Conservation (phyloP, 2,888 invertebrate genomes). For the Drosophila mulleri region DNA sequence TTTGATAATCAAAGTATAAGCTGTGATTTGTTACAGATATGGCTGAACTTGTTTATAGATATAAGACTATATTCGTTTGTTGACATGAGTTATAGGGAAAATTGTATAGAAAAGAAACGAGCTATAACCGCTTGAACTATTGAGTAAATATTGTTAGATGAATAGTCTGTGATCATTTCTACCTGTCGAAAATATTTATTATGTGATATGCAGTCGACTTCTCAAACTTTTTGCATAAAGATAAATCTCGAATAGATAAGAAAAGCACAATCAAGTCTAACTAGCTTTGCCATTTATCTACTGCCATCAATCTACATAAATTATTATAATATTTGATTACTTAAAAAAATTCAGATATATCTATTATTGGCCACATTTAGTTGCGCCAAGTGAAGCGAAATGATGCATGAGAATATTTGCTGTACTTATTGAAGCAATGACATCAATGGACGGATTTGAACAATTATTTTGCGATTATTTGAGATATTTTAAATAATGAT, state of each 20-base stretch:
- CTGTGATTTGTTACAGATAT: background rate
- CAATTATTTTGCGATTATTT: slow-evolving; percentile 54
- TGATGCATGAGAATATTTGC: slow-evolving; percentile 64
- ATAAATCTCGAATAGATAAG: background rate
- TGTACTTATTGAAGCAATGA: slow-evolving; percentile 23
- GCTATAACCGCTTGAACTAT: too few species aligned
- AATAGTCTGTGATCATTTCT: background rate
- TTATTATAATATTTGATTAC: slow-evolving; percentile 9
- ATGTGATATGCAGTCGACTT: background rate
- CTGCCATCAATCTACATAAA: slow-evolving; percentile 9
- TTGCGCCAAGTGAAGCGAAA: slow-evolving; percentile 64
- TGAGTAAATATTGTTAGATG: too few species aligned
- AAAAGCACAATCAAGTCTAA: background rate
- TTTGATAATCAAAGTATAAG: background rate
- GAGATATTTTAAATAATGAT: slow-evolving; percentile 15
- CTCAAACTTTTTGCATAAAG: background rate
- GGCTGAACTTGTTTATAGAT: background rate
- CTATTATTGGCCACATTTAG: slow-evolving; percentile 49
- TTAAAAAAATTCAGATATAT: slow-evolving; percentile 18
- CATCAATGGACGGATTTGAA: slow-evolving; percentile 25
- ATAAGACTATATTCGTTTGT: background rate
- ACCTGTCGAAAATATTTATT: background rate
- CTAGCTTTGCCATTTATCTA: slow-evolving; percentile 1
- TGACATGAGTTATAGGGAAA: too few species aligned
- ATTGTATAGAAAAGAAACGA: too few species aligned